These are phyloP conservation scores for Portevinia maculata DNA, from an alignment of 2,888 invertebrate genomes.

Conservation along the genomic window DNA sequence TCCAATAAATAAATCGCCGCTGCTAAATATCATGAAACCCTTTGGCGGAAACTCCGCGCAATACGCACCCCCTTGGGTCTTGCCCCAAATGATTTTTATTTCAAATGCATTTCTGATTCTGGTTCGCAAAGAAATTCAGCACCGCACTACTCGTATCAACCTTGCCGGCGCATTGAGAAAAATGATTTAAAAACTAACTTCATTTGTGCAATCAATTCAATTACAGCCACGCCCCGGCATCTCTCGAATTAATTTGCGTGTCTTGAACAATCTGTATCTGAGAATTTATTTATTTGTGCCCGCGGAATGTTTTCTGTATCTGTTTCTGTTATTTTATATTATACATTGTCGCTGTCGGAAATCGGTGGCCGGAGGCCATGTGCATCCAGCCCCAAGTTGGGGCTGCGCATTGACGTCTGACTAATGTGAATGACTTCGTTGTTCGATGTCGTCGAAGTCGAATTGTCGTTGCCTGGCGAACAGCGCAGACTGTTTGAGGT, in stretches of 20 bases:
- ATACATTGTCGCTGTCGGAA: constrained; percentile 70
- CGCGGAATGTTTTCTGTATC: constrained; percentile 18
- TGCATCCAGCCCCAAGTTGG: constrained; percentile 71
- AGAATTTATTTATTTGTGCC: constrained; percentile 36
- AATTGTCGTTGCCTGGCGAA: background rate
- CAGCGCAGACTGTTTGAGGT: background rate
- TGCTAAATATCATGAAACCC: constrained; percentile 31
- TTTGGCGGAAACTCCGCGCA: constrained; percentile 36
- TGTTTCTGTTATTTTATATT: constrained; percentile 53
- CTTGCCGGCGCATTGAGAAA: constrained; percentile 45
- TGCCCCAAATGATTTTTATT: constrained; percentile 51
- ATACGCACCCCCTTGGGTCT: constrained; percentile 9
- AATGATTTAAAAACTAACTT: constrained; percentile 66
- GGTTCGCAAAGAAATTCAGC: constrained; percentile 19
- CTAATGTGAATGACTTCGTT: constrained; percentile 57
- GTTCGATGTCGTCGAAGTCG: constrained; percentile 23
- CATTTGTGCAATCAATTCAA: constrained; percentile 74
- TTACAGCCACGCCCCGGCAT: constrained; percentile 69
- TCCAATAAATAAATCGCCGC: constrained; percentile 46
- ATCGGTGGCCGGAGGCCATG: constrained; percentile 71
- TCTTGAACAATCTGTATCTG: constrained; percentile 61
- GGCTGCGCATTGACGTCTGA: constrained; percentile 63
- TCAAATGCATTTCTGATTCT: constrained; percentile 33
- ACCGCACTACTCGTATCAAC: constrained; percentile 38
- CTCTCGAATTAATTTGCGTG: constrained; percentile 72